These are phyloP conservation scores for Zingel zingel DNA, from an alignment of 2,113 vertebrate species.

Conservation along the genomic window DNA sequence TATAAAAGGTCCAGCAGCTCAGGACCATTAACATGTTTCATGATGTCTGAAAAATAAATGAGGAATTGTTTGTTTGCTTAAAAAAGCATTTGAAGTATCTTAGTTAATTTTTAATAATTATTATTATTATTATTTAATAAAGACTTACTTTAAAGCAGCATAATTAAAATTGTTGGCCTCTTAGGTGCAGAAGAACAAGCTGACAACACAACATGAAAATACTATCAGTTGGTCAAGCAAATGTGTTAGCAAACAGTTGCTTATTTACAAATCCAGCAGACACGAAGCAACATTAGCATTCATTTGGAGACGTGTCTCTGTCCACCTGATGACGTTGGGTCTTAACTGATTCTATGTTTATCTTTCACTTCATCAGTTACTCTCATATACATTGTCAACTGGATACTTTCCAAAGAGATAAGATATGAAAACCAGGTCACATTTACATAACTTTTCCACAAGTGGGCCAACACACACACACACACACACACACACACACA, in stretches of 20 bases:
- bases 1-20: too few species aligned
- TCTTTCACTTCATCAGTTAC: too few species aligned
- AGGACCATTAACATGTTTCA: too few species aligned
- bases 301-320: neutral
- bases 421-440: conserved; percentile 29
- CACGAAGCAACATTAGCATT: neutral
- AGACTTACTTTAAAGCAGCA: neutral
- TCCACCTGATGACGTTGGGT: neutral
- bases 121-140: neutral
- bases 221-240: neutral
- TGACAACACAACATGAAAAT: neutral
- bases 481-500: conserved; percentile 16
- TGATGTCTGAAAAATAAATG: neutral
- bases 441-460: conserved; percentile 41
- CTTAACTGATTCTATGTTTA: neutral
- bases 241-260: neutral
- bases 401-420: neutral
- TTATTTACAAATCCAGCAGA: neutral
- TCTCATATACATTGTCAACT: neutral
- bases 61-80: neutral
- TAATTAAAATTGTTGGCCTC: too few species aligned
- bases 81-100: neutral
- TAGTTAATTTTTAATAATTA: neutral
- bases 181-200: neutral
- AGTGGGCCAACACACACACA: neutral